phyloP scores from a whole-genome alignment of 2,797 vertebrate genomes.

The Tapirus indicus region DNA sequence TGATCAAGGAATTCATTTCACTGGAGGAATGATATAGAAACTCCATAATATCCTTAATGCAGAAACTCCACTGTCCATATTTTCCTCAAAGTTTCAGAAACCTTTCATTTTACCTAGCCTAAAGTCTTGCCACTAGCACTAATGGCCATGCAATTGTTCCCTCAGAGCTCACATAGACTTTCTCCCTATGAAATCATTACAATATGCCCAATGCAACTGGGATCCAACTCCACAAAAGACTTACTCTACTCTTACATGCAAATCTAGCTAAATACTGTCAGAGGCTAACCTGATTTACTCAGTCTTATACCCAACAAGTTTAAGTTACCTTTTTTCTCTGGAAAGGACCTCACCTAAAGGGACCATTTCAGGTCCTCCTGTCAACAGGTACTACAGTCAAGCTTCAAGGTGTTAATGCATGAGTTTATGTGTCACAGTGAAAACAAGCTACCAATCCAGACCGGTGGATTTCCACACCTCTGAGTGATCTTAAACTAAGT shows the following conservation, averaged over 20 bases:
- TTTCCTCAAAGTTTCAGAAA: neutral
- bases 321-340: neutral
- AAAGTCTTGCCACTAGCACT: constrained; percentile 6
- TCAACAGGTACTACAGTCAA: neutral
- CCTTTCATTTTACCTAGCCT: neutral
- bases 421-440: neutral
- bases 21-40: neutral
- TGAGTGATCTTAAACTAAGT: neutral
- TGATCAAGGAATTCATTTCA: neutral
- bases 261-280: neutral
- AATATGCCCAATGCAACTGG: neutral
- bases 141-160: neutral
- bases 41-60: neutral
- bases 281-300: neutral
- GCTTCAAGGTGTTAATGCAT: neutral
- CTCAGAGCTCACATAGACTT: neutral
- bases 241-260: neutral
- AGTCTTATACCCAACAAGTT: neutral
- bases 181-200: neutral
- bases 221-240: neutral
- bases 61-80: neutral
- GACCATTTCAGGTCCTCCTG: neutral
- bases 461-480: neutral
- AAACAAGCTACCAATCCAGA: neutral
- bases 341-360: neutral